phyloP scores from a whole-genome alignment of 2,888 invertebrate genomes.

The Teleogryllus oceanicus region DNA sequence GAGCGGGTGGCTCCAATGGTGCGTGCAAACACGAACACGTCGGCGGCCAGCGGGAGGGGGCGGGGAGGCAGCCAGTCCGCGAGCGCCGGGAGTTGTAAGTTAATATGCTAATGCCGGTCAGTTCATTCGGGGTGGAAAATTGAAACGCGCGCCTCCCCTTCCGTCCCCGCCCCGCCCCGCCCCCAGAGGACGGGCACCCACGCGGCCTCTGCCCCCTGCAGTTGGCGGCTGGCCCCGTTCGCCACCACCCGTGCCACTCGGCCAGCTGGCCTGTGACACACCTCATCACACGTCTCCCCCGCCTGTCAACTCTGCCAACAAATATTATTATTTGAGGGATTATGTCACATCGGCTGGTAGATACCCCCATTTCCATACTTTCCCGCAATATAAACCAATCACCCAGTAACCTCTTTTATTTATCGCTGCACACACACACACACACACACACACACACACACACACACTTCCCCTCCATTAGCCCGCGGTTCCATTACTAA shows the following conservation, averaged over 20 bases:
- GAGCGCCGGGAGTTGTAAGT: neutral
- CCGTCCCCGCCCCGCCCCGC: neutral
- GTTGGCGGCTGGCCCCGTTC: neutral
- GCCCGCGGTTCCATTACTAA: too few relatives aligned
- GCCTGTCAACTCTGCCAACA: too few relatives aligned
- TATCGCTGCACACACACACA: too few relatives aligned
- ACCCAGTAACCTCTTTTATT: too few relatives aligned
- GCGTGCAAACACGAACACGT: neutral
- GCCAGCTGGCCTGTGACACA: neutral
- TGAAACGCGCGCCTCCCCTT: neutral
- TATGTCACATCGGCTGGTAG: too few relatives aligned
- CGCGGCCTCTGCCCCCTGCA: neutral
- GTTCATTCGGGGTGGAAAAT: constrained; percentile 9
- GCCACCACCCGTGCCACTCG: neutral
- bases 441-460: too few relatives aligned
- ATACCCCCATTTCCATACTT: too few relatives aligned
- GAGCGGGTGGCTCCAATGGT: neutral
- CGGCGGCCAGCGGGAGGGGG: neutral
- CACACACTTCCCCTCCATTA: too few relatives aligned
- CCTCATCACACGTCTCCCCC: too few relatives aligned
- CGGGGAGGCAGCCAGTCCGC: neutral
- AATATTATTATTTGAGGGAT: too few relatives aligned
- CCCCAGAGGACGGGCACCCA: neutral
- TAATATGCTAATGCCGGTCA: constrained; percentile 2
- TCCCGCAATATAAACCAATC: too few relatives aligned